phyloP scores from a whole-genome alignment of 2,113 vertebrate species.

The Chroicocephalus ridibundus region DNA sequence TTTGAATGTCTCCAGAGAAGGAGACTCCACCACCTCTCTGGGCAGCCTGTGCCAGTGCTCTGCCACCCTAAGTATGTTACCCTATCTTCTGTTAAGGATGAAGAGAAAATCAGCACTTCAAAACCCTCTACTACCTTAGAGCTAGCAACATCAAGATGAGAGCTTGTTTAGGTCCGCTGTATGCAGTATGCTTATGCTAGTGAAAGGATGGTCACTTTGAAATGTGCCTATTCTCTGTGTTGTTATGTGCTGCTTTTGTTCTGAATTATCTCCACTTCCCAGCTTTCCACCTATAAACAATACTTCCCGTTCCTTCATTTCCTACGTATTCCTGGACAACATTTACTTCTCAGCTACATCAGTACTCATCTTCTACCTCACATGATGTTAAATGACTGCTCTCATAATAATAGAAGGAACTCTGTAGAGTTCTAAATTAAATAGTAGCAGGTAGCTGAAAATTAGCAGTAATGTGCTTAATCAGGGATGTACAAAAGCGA shows the following conservation, averaged over 20 bases:
- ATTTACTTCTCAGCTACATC: background rate
- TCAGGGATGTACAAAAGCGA: background rate
- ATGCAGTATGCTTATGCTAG: background rate
- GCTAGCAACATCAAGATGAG: background rate
- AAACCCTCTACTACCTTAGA: background rate
- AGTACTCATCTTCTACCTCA: background rate
- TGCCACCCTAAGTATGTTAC: too few relatives aligned
- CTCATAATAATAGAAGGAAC: background rate
- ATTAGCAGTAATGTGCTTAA: background rate
- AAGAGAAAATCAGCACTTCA: background rate
- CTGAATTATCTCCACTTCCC: background rate
- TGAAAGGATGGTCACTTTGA: background rate
- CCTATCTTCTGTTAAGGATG: background rate
- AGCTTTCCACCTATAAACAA: background rate
- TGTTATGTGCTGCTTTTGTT: background rate
- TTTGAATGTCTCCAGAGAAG: too few relatives aligned
- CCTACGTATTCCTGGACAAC: background rate
- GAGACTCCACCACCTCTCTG: too few relatives aligned
- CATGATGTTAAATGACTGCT: background rate
- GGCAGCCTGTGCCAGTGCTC: too few relatives aligned
- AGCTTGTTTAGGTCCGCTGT: background rate
- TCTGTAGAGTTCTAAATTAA: background rate
- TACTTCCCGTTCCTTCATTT: background rate
- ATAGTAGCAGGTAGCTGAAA: background rate
- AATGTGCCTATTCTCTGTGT: background rate